Conservation (phyloP, 2,113 vertebrate species). For the Hyperopisus bebe region DNA sequence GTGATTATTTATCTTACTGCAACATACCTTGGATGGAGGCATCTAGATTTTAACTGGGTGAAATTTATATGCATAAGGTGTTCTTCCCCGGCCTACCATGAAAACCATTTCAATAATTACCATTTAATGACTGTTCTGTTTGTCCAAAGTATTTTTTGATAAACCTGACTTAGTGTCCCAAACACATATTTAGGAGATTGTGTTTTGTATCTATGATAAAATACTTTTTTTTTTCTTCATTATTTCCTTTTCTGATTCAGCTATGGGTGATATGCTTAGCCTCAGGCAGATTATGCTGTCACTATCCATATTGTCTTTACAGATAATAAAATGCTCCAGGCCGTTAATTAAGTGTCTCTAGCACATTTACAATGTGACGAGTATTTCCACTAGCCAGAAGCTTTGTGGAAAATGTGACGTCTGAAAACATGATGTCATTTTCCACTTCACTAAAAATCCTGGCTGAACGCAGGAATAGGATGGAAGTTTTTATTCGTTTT, state of each 20-base stretch:
- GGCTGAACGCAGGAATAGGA: not conserved
- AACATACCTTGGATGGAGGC: not conserved
- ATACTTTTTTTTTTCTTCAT: not conserved
- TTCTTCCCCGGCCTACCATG: not conserved
- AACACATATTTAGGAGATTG: not conserved
- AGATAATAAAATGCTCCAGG: not conserved
- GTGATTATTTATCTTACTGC: not conserved
- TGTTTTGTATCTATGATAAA: not conserved
- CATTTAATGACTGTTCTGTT: not conserved
- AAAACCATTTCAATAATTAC: not conserved
- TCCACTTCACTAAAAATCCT: not conserved
- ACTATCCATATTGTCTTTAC: not conserved
- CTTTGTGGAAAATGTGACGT: not conserved
- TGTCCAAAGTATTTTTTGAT: not conserved
- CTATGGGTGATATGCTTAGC: not conserved
- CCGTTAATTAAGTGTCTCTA: not conserved
- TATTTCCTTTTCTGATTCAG: not conserved
- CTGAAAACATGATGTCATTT: not conserved
- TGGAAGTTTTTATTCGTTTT: not conserved
- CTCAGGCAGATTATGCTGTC: not conserved
- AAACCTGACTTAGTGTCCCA: not conserved
- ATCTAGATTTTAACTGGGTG: slow-evolving; percentile 1
- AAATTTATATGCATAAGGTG: not conserved
- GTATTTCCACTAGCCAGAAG: not conserved
- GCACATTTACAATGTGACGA: not conserved